Base-by-base conservation (phyloP, 2,888 invertebrate species). In the Emmelina monodactyla region DNA sequence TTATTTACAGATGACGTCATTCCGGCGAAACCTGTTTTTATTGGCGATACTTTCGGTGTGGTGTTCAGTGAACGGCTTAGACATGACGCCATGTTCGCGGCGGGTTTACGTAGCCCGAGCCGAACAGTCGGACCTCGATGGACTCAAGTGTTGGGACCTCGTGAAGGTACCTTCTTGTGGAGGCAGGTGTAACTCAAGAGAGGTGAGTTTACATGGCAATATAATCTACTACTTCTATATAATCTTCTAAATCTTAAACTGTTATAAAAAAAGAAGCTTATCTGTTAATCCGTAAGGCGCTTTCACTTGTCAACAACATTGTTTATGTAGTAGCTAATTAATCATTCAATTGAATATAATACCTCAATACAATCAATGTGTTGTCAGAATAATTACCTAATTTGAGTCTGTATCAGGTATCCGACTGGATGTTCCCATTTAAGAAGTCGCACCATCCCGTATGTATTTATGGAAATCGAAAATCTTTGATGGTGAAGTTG, bases 391-490 rank as follows among this genome's bases (percentile, higher is more conserved):
- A n/a, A n/a, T n/a, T n/a, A n/a, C n/a, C n/a, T n/a, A n/a, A 25
- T 7, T 25, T 25, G n/a, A 3, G 25, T 25, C 19, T 2, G 9
- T 11, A 33, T 29, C 56, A 90, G 89, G 86, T 88, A 50, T 86
- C 91, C 2, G 92, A 92, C 59, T 92, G 90, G 87, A 83, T 88
- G 55, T 91, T 92, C 55, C 92, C 92, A 0, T 92, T 85, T 66
- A 92, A 92, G 62, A 85, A 87, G 42, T 89, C 90, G 1, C 83
- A 85, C 49, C 92, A 93, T 59, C 91, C 91, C 0, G 91, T 92
- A 1, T 93, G 92, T 61, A 85, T 87, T 32, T 89, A 91, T 57
- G 86, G 86, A 0, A 81, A 83, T 1, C 79, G 87, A 1, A 82
- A 82, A 34, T 78, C 83, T 1, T 73, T 85, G 2, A 67, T 83